These are phyloP conservation scores for Nomia melanderi DNA, from an alignment of 1,140 invertebrate genomes.

Conservation along the genomic window DNA sequence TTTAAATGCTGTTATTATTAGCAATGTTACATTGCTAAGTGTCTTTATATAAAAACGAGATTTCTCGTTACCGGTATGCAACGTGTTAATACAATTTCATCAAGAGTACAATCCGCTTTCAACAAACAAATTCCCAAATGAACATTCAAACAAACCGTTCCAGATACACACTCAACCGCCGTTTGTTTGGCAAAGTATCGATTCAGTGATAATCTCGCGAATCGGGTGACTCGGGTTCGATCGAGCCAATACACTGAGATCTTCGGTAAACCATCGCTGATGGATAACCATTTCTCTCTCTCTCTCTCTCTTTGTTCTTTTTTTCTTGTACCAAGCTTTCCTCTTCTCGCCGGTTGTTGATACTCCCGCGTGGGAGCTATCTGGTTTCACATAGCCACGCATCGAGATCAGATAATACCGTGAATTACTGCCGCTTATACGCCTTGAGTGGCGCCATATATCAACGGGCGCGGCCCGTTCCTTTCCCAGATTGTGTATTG, in stretches of 20 bases:
- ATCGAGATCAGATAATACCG: conserved; percentile 65
- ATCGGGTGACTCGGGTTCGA: conserved; percentile 8
- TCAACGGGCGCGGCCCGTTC: conserved; percentile 61
- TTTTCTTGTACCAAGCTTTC: neutral
- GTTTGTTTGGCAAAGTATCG: neutral
- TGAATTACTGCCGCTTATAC: conserved; percentile 68
- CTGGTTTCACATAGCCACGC: conserved; percentile 52
- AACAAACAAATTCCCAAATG: neutral
- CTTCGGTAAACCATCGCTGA: conserved; percentile 32
- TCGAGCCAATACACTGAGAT: conserved; percentile 23
- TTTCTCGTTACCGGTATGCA: too few relatives aligned
- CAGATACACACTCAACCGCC: neutral
- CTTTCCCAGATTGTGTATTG: conserved; percentile 70
- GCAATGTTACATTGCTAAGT: too few relatives aligned
- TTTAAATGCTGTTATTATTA: too few relatives aligned
- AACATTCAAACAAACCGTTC: neutral
- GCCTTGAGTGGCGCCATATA: conserved; percentile 65
- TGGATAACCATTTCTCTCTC: conserved; percentile 31
- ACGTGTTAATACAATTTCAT: too few relatives aligned
- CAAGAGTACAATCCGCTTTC: too few relatives aligned
- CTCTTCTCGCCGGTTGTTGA: conserved; percentile 18
- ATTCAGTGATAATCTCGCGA: conserved; percentile 15
- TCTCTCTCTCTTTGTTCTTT: neutral
- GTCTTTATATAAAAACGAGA: too few relatives aligned
- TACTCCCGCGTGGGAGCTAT: conserved; percentile 26